Conservation (phyloP, 2,888 invertebrate genomes). For the Cremastinae sp. region DNA sequence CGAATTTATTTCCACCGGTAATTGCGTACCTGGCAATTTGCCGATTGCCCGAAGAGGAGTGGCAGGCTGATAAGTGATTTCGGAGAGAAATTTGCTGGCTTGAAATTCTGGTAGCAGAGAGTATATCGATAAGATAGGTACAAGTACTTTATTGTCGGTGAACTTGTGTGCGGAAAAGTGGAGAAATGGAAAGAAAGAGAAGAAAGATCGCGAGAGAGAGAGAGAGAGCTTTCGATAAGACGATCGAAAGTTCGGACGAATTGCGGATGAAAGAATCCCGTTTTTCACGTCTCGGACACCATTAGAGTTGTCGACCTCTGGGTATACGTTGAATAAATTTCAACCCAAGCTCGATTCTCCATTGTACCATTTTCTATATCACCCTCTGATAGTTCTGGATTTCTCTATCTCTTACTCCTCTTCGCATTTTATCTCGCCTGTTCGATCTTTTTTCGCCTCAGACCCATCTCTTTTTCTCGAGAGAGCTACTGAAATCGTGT, state of each 20-base stretch:
- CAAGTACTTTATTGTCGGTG: background rate
- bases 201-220: constrained; percentile 30
- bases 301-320: constrained; percentile 30
- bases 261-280: constrained; percentile 26
- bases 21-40: constrained; percentile 48
- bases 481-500: constrained; percentile 33
- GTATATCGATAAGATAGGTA: background rate
- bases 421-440: constrained; percentile 31
- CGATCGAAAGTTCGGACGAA: background rate
- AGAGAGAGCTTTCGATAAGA: constrained; percentile 50
- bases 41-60: constrained; percentile 52
- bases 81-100: constrained; percentile 36
- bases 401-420: constrained; percentile 32
- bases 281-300: constrained; percentile 36
- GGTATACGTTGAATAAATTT: constrained; percentile 31
- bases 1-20: constrained; percentile 10
- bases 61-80: constrained; percentile 54
- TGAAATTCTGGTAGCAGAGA: constrained; percentile 19
- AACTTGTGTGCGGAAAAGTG: background rate
- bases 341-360: constrained; percentile 21
- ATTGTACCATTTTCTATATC: constrained; percentile 43
- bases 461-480: constrained; percentile 13
- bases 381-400: constrained; percentile 37
- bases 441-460: background rate
- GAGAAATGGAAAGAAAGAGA: constrained; percentile 12